These are phyloP conservation scores for Mycteria americana DNA, from an alignment of 2,797 vertebrate genomes.

Conservation along the genomic window DNA sequence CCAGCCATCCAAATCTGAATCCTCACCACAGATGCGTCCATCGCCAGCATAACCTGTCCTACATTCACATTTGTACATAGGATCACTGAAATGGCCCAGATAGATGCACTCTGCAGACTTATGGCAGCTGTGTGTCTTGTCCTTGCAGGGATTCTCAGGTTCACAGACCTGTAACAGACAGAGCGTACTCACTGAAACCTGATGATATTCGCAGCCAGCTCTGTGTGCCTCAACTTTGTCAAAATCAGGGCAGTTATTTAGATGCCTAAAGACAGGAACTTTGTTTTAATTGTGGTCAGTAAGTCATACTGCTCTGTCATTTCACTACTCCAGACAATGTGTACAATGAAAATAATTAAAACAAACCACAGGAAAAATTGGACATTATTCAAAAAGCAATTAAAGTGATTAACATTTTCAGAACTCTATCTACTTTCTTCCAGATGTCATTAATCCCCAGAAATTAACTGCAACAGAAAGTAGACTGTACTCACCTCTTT, in stretches of 20 bases:
- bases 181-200: not conserved
- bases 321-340: not conserved
- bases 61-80: conserved; percentile 97
- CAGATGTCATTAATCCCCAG: not conserved
- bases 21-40: conserved; percentile 93
- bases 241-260: not conserved
- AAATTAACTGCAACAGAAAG: not conserved
- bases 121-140: conserved; percentile 93
- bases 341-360: not conserved
- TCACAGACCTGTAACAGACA: conserved; percentile 85
- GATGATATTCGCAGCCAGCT: not conserved
- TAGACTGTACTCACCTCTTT: not conserved
- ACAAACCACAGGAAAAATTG: not conserved
- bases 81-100: conserved; percentile 94
- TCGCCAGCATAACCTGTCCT: conserved; percentile 95
- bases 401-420: not conserved
- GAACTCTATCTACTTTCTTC: not conserved
- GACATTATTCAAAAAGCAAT: not conserved
- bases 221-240: not conserved
- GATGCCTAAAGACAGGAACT: not conserved
- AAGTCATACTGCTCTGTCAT: not conserved
- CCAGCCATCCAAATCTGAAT: conserved; percentile 98
- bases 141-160: conserved; percentile 94
- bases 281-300: not conserved
- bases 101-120: conserved; percentile 91